Percentiles rank a stretch among this genome's conserved stretches.
These are phyloP conservation scores for Nomada ruficornis DNA, from an alignment of 2,888 invertebrate genomes.

Conservation along the genomic window DNA sequence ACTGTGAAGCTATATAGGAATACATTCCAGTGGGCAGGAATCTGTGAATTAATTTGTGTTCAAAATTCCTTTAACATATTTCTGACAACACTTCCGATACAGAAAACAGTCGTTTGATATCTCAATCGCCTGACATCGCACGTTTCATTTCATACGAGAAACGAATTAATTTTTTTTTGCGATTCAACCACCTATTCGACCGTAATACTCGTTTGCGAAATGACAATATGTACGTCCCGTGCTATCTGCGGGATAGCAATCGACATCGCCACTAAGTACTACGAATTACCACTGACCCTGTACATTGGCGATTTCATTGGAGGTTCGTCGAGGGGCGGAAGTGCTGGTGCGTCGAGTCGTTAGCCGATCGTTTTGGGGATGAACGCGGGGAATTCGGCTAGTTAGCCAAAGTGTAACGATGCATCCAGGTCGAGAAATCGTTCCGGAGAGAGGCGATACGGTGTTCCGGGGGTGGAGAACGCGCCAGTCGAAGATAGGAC, in stretches of 20 bases:
- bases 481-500: slow-evolving; percentile 73
- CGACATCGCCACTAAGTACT: slow-evolving; percentile 67
- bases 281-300: slow-evolving; percentile 65
- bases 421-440: slow-evolving; percentile 77
- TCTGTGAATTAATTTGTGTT: too few species aligned
- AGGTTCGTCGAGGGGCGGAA: slow-evolving; percentile 63
- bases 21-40: too few species aligned
- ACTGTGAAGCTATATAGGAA: too few species aligned
- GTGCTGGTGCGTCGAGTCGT: slow-evolving; percentile 75
- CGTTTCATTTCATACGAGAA: too few species aligned
- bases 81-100: too few species aligned
- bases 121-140: too few species aligned
- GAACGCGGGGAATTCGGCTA: slow-evolving; percentile 75
- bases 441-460: slow-evolving; percentile 69
- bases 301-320: slow-evolving; percentile 63
- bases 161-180: neutral
- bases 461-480: slow-evolving; percentile 64
- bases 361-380: slow-evolving; percentile 77
- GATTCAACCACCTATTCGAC: neutral
- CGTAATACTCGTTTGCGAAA: slow-evolving; percentile 16
- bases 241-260: slow-evolving; percentile 51
- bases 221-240: slow-evolving; percentile 28
- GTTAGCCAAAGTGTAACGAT: slow-evolving; percentile 80
- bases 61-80: too few species aligned
- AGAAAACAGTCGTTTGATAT: too few species aligned